phyloP scores from a whole-genome alignment of 1,140 invertebrate species.

The Mycetomoellerius zeteki region DNA sequence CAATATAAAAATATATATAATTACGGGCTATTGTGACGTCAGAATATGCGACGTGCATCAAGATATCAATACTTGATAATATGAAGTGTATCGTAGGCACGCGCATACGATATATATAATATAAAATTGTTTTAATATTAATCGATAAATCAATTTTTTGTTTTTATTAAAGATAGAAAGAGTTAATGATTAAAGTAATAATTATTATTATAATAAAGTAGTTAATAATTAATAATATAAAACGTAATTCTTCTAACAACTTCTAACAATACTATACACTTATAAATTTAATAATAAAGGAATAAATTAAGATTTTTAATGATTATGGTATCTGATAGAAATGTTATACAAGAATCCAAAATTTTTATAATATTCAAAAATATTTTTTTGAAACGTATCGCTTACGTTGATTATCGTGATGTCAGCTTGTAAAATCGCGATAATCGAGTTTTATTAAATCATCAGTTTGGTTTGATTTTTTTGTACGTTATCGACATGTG shows the following conservation, averaged over 20 bases:
- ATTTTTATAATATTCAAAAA: not conserved
- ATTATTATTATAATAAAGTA: not conserved
- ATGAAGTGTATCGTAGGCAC: not conserved
- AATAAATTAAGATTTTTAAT: not conserved
- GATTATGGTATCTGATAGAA: not conserved
- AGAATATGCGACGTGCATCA: not conserved
- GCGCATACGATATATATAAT: not conserved
- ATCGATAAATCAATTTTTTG: conserved; percentile 6
- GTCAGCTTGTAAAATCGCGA: conserved; percentile 19
- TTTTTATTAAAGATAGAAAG: not conserved
- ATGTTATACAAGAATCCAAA: not conserved
- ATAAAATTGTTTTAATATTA: not conserved
- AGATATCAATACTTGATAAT: not conserved
- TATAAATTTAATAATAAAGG: not conserved
- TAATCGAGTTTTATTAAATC: conserved; percentile 52
- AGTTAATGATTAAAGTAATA: not conserved
- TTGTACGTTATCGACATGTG: conserved; percentile 14
- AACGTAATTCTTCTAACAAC: not conserved
- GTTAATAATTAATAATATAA: not conserved
- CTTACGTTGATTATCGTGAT: not conserved
- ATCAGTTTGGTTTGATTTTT: not conserved
- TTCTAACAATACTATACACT: not conserved
- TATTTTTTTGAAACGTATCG: not conserved
- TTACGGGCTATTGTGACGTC: not conserved
- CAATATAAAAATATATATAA: conserved; percentile 1